Evolutionary conservation across 2,888 invertebrate species (phyloP), one percentile per base, ranked within the genome.

Genomic region (Aleiodes leptofemur): DNA sequence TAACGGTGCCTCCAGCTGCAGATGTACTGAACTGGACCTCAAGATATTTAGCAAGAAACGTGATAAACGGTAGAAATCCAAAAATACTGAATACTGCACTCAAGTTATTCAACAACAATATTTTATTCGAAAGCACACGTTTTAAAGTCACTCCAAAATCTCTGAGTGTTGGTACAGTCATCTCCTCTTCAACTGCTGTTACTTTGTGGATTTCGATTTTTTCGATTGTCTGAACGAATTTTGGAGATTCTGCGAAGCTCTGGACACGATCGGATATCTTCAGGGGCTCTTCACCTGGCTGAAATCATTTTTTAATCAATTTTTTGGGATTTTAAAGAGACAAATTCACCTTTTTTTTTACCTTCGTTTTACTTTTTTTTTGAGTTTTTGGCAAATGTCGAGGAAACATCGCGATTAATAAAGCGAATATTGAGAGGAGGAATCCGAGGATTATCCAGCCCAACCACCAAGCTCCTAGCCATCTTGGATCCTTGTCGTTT

Each of bases 391-490:
- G 91, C 72, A 93, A 86, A 77, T 91, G 89, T 61, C 91, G 90
- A 0, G 95, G 95, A 82, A 94, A 95, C 83, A 93, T 90, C 0
- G 93, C 93, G 77, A 95, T 91, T 1, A 94, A 88, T 13, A 93
- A 84, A 0, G 93, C 91, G 76, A 94, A 92, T 23, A 93, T 80
- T 16, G 92, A 88, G 91, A 94, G 93, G 0, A 92, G 86, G 0
- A 86, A 80, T 11, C 91, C 92, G 29, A 92, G 88, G 48, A 92
- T 89, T 31, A 92, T 90, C 92, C 92, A 92, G 13, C 93, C 94
- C n/a, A 94, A 89, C 95, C 95, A 95, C 94, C 94, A 95, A 9
- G 95, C 94, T 23, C 95, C 95, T 55, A 93, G 87, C 94, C 94
- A 95, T 80, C 94, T 90, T 2, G 94, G 94, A 86, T 93, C 93